A percentile compares a stretch with the other conserved stretches of the same genome.
Conservation (phyloP, 2,797 vertebrate genomes). For the Miichthys miiuy region DNA sequence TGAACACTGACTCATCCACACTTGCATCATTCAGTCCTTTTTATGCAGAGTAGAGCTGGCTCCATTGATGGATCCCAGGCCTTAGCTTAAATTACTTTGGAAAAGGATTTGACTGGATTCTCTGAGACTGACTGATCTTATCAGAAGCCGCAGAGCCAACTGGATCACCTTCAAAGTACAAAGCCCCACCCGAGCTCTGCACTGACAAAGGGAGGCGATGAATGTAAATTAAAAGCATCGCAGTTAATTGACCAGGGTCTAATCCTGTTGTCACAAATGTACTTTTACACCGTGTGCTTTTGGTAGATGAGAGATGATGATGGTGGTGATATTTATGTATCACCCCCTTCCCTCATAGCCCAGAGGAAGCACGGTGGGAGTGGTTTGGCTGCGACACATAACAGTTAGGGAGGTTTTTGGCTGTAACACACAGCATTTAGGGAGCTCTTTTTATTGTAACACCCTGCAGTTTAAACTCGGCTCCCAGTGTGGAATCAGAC, state of each 20-base stretch:
- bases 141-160: slow-evolving; percentile 48
- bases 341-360: slow-evolving; percentile 33
- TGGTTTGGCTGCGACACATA: slow-evolving; percentile 69
- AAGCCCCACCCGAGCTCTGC: slow-evolving; percentile 15
- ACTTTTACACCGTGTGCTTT: slow-evolving; percentile 34
- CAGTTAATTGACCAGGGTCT: slow-evolving; percentile 32
- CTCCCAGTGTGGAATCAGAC: slow-evolving; percentile 71
- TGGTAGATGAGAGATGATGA: slow-evolving; percentile 33
- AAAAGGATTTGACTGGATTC: slow-evolving; percentile 16
- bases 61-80: slow-evolving; percentile 39
- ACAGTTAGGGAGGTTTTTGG: slow-evolving; percentile 71
- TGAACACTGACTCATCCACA: slow-evolving; percentile 17
- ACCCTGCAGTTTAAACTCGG: slow-evolving; percentile 71
- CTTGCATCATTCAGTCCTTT: slow-evolving; percentile 7
- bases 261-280: slow-evolving; percentile 33
- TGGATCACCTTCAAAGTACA: slow-evolving; percentile 58
- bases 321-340: slow-evolving; percentile 46
- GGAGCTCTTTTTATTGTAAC: slow-evolving; percentile 68
- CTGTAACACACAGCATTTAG: slow-evolving; percentile 67
- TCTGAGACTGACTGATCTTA: slow-evolving; percentile 45
- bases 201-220: slow-evolving; percentile 27
- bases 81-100: slow-evolving; percentile 28
- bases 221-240: slow-evolving; percentile 33
- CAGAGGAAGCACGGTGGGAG: slow-evolving; percentile 61
- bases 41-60: not conserved